Conservation (phyloP, 1,140 invertebrate genomes). For the Metopolophium dirhodum region DNA sequence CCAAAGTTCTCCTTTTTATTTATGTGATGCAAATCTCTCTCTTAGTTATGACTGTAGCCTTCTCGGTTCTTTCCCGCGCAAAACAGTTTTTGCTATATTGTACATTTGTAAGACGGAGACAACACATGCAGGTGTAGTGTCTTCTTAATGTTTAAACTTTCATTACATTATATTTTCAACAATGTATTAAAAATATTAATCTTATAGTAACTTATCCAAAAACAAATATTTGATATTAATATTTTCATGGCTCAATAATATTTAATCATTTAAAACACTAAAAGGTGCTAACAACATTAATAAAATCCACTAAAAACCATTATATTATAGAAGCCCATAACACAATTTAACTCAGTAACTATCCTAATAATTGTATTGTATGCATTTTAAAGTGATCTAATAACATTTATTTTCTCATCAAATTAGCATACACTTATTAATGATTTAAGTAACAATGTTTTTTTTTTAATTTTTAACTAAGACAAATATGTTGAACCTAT, state of each 20-base stretch:
- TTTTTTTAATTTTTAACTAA: too few relatives aligned
- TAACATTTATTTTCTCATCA: background rate
- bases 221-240: background rate
- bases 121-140: too few relatives aligned
- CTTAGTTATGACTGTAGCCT: too few relatives aligned
- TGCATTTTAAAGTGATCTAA: background rate
- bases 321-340: background rate
- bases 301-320: background rate
- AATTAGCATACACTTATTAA: background rate
- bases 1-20: too few relatives aligned
- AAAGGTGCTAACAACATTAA: background rate
- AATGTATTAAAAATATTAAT: too few relatives aligned
- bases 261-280: background rate
- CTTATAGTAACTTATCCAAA: background rate
- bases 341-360: background rate
- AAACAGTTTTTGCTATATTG: too few relatives aligned
- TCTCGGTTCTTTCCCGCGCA: too few relatives aligned
- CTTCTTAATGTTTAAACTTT: background rate
- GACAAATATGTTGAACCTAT: background rate
- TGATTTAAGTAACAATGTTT: too few relatives aligned
- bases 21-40: too few relatives aligned
- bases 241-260: background rate
- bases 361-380: background rate
- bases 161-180: too few relatives aligned
- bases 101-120: too few relatives aligned